These are phyloP conservation scores for Lepidochrysops patricia DNA, from an alignment of 2,888 invertebrate genomes.

Conservation along the genomic window DNA sequence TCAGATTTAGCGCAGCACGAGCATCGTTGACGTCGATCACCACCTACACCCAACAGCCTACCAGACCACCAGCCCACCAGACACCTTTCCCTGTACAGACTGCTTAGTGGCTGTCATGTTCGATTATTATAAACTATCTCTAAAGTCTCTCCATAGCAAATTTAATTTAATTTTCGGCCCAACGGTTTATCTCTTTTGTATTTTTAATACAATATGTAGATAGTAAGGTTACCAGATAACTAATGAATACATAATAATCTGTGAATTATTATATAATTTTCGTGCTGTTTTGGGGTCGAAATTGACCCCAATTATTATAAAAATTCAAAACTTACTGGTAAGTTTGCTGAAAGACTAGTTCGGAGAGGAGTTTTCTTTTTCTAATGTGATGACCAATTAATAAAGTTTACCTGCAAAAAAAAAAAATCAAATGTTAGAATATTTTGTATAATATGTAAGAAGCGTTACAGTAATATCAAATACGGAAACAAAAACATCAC, in stretches of 20 bases:
- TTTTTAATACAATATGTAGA: no score
- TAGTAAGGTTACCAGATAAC: no score
- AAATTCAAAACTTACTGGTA: neutral
- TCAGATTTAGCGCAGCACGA: neutral
- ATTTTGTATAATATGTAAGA: no score
- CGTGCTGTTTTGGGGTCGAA: no score
- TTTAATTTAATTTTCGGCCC: neutral
- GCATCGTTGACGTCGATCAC: neutral
- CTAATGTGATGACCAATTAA: neutral
- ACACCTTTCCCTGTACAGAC: neutral
- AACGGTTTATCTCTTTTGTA: no score
- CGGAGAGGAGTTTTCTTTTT: neutral
- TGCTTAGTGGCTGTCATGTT: neutral
- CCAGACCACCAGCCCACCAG: neutral
- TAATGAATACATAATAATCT: no score
- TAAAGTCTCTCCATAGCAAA: no score
- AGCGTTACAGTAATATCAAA: neutral
- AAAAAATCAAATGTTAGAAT: neutral
- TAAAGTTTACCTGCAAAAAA: constrained; percentile 3
- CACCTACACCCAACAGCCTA: neutral
- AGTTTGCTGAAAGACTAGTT: no score
- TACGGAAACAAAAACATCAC: neutral
- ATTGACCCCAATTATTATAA: no score
- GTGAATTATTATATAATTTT: no score
- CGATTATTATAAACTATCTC: neutral